phyloP scores from a whole-genome alignment of 2,113 vertebrate species.

The Prionailurus bengalensis region DNA sequence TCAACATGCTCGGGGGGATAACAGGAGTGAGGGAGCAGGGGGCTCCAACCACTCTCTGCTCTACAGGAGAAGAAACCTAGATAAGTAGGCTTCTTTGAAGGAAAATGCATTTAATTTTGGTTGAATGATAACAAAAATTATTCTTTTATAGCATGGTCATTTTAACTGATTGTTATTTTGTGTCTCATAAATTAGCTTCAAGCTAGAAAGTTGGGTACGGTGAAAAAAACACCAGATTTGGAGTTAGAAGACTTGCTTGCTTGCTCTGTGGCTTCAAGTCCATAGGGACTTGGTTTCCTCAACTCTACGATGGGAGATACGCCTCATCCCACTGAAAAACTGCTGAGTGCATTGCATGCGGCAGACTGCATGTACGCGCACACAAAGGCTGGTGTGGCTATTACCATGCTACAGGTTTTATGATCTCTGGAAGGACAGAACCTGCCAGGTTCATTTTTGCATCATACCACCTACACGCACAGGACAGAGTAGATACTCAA shows the following conservation, averaged over 20 bases:
- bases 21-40: neutral
- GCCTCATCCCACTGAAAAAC: neutral
- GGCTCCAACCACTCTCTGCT: neutral
- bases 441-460: neutral
- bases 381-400: neutral
- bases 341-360: neutral
- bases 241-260: neutral
- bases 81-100: neutral
- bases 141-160: conserved; percentile 24
- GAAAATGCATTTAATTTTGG: conserved; percentile 49
- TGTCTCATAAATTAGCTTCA: neutral
- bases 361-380: neutral
- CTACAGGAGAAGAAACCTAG: neutral
- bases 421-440: neutral
- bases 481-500: neutral
- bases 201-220: neutral
- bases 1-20: neutral
- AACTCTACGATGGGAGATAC: neutral
- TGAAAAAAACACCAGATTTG: neutral
- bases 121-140: neutral
- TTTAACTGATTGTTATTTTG: conserved; percentile 30
- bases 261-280: neutral
- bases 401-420: neutral
- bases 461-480: neutral
- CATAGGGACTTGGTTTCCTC: neutral